Evolutionary conservation across 2,888 invertebrate species (phyloP).

Genomic region (Agyllia agylla): DNA sequence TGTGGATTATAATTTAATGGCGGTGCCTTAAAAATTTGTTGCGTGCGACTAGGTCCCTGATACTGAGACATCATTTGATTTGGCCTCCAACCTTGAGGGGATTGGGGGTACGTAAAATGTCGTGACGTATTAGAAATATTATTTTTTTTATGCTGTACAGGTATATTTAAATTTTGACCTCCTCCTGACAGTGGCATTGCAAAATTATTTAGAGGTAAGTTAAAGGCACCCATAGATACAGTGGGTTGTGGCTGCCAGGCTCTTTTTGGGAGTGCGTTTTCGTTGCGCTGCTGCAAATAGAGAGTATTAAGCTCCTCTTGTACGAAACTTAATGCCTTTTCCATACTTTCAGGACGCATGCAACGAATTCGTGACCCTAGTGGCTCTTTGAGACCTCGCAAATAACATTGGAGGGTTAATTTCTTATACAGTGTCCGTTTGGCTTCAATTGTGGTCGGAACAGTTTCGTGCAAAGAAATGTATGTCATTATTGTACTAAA

Average conservation of each 20-base stretch:
- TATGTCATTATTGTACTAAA: conserved; percentile 69
- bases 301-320: conserved; percentile 59
- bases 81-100: background rate
- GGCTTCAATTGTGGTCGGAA: background rate
- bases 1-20: background rate
- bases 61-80: background rate
- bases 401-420: background rate
- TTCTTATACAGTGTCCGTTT: background rate
- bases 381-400: conserved; percentile 19
- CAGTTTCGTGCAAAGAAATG: background rate
- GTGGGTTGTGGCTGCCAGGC: background rate
- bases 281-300: conserved; percentile 33
- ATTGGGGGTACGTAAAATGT: background rate
- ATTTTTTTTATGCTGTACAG: background rate
- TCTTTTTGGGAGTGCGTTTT: background rate
- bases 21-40: background rate
- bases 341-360: conserved; percentile 30
- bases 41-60: background rate
- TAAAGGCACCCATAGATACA: background rate
- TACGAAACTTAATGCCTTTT: conserved; percentile 56
- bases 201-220: background rate
- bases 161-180: background rate
- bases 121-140: background rate
- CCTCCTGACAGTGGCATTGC: background rate
- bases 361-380: conserved; percentile 30